Conservation (phyloP, 2,888 invertebrate genomes). For the Caenorhabditis afra region DNA sequence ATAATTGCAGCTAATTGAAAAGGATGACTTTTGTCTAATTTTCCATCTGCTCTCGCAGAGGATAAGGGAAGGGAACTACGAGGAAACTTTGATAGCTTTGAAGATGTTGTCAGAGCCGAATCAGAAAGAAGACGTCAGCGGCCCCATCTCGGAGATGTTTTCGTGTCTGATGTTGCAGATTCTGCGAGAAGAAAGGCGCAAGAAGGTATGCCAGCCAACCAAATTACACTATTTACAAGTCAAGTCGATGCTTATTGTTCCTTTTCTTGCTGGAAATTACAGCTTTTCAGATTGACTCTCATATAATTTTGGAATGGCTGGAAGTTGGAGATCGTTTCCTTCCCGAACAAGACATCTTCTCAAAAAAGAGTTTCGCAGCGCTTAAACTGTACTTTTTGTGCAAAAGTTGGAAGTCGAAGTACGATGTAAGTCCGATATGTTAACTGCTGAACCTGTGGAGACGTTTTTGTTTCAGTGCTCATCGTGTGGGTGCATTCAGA, state of each 20-base stretch:
- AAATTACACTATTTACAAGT: no score
- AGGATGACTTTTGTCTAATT: not conserved
- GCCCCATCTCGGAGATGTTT: slow-evolving; percentile 1
- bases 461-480: slow-evolving; percentile 15
- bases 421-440: slow-evolving; percentile 1
- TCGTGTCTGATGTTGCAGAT: slow-evolving; percentile 10
- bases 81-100: not conserved
- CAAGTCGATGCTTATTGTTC: no score
- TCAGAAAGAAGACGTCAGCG: not conserved
- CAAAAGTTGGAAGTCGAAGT: slow-evolving; percentile 17
- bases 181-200: slow-evolving; percentile 17
- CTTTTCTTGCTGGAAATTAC: not conserved
- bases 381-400: slow-evolving; percentile 25
- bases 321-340: slow-evolving; percentile 19
- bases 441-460: not conserved
- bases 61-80: slow-evolving; percentile 13
- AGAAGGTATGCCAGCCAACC: no score
- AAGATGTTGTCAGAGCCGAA: slow-evolving; percentile 16
- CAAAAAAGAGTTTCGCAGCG: slow-evolving; percentile 13
- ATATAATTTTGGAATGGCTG: slow-evolving; percentile 26
- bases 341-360: not conserved
- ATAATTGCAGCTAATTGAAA: slow-evolving; percentile 5
- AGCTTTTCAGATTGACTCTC: slow-evolving; percentile 31
- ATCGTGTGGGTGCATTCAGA: slow-evolving; percentile 42
- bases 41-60: not conserved